Evolutionary conservation across 2,113 vertebrate species (phyloP), one percentile per base, ranked within the genome.

Genomic region (Pedetes capensis): DNA sequence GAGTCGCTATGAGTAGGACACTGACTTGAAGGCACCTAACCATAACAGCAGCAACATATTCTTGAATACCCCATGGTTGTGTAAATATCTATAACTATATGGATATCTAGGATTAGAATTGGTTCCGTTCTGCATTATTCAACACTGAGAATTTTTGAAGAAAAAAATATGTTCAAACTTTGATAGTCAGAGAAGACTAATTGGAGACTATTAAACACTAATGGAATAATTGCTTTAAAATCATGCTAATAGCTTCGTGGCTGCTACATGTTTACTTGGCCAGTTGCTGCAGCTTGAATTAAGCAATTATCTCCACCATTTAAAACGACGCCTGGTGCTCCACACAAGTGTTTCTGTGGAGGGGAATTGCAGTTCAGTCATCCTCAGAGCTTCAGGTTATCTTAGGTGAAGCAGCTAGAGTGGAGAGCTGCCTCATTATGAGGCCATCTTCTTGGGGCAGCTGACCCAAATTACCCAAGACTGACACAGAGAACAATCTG

Each of bases 171-270:
- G 82, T 87, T 94, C 91, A 97, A 96, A 91, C 83, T 92, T 96
- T 42, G 74, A 97, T 97, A 96, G 96, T 96, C 83, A 83, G 85
- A 69, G 91, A 91, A 97, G 93, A 96, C 97, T 98, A 98, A 98
- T 97, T 98, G 96, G 96, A 97, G 94, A 91, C 97, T 98, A 98
- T 97, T 98, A 97, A 97, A 98, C 97, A 94, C 96, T 98, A 98
- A 98, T 98, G 97, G 95, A 97, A 97, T 97, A 98, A 98, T 98
- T 98, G 97, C 97, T 95, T 97, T 96, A 96, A 97, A 98, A 98
- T 97, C 97, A 97, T 96, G 96, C 96, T 97, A 97, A 97, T 96
- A 97, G 97, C 97, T 98, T 97, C 95, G 97, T 97, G 96, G 93
- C 96, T 95, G 97, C 93, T 94, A 81, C 92, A 66, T 98, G 96